Evolutionary conservation across 2,797 vertebrate genomes (phyloP).

Genomic region (Pangasius macronema): DNA sequence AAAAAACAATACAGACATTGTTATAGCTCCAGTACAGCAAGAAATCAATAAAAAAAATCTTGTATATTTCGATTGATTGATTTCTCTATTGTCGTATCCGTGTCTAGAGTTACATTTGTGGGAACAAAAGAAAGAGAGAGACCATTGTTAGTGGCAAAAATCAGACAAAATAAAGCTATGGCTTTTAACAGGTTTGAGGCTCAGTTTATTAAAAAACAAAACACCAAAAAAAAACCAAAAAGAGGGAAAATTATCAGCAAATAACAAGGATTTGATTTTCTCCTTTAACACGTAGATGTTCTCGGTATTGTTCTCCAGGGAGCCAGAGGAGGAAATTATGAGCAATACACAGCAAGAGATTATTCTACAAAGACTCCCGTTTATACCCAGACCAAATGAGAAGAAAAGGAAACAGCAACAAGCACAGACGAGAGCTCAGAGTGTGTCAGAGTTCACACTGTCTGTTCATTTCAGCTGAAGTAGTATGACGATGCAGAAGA

Average conservation of each 20-base stretch:
- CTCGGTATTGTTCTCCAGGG: neutral
- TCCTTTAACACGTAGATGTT: neutral
- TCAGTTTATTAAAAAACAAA: neutral
- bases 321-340: neutral
- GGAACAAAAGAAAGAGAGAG: neutral
- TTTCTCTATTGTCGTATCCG: slow-evolving; percentile 4
- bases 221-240: neutral
- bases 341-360: neutral
- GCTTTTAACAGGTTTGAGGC: neutral
- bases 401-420: neutral
- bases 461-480: neutral
- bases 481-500: neutral
- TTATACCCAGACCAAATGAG: neutral
- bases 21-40: neutral
- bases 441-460: neutral
- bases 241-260: neutral
- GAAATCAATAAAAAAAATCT: neutral
- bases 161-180: neutral
- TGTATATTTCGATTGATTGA: neutral
- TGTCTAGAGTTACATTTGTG: neutral
- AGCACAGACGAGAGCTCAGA: neutral
- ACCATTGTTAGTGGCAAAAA: neutral
- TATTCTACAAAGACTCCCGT: neutral
- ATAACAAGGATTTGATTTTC: neutral
- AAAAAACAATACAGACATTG: neutral